Evolutionary conservation across 2,888 invertebrate species (phyloP).

Genomic region (Itoplectis maculator): DNA sequence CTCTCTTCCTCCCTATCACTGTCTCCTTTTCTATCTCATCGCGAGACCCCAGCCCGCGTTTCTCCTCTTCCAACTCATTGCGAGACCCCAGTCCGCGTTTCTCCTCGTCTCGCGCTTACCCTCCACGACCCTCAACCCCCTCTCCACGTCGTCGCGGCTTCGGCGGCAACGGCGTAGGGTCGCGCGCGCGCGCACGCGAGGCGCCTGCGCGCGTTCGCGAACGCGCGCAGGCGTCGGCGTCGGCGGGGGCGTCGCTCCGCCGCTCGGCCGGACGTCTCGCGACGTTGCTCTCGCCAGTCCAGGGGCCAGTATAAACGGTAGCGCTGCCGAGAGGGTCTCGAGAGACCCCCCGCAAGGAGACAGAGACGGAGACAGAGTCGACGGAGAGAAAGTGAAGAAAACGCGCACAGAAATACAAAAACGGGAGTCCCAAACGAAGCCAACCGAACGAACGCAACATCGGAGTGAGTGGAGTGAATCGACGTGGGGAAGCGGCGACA

Average conservation of each 20-base stretch:
- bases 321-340: slow-evolving; percentile 77
- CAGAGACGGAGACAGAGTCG: slow-evolving; percentile 14
- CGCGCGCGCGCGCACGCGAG: slow-evolving; percentile 74
- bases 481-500: no score
- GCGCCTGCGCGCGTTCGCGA: slow-evolving; percentile 75
- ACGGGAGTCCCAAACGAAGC: no score
- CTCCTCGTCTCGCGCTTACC: slow-evolving; percentile 37
- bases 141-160: not conserved
- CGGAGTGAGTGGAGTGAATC: no score
- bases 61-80: slow-evolving; percentile 31
- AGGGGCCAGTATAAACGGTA: slow-evolving; percentile 80
- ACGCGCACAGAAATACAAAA: not conserved
- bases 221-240: slow-evolving; percentile 80
- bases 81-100: not conserved
- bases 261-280: slow-evolving; percentile 76
- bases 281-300: slow-evolving; percentile 71
- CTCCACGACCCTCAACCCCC: slow-evolving; percentile 29
- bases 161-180: slow-evolving; percentile 17
- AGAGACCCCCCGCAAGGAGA: slow-evolving; percentile 36
- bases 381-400: slow-evolving; percentile 8
- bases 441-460: not conserved
- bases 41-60: not conserved
- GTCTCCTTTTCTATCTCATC: slow-evolving; percentile 39
- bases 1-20: slow-evolving; percentile 35
- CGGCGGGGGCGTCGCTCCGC: slow-evolving; percentile 81